Conservation (phyloP, 2,113 vertebrate genomes). For the Donacobius atricapilla region DNA sequence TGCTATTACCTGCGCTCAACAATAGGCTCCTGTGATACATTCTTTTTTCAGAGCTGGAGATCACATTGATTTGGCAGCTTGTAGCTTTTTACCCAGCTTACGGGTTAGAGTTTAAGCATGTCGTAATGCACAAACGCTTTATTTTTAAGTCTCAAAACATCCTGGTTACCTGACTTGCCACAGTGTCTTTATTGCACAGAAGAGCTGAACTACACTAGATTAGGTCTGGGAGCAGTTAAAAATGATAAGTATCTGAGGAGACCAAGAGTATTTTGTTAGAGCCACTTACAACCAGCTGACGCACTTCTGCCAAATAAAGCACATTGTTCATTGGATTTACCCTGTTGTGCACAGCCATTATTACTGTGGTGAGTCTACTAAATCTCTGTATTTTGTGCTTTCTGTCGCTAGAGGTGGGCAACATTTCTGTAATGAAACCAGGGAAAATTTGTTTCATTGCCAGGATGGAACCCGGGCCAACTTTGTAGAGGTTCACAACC, state of each 20-base stretch:
- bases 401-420: constrained; percentile 58
- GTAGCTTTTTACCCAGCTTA: not conserved
- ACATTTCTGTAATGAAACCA: constrained; percentile 64
- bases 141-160: not conserved
- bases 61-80: not conserved
- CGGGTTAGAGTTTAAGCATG: not conserved
- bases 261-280: constrained; percentile 1
- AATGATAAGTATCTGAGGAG: not conserved
- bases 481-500: constrained; percentile 28
- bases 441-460: constrained; percentile 53
- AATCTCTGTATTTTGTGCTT: constrained; percentile 51
- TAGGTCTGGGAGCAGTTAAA: constrained; percentile 8
- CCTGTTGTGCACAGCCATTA: constrained; percentile 51
- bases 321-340: constrained; percentile 40
- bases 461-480: constrained; percentile 41
- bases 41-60: not conserved
- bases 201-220: not conserved
- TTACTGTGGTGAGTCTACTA: constrained; percentile 61
- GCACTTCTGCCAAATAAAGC: constrained; percentile 50
- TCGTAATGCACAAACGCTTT: not conserved
- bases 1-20: not conserved
- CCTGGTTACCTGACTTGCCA: not conserved
- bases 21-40: not conserved
- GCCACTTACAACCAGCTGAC: constrained; percentile 23
- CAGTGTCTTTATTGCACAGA: not conserved